These are phyloP conservation scores for Sakesphorus luctuosus DNA, from an alignment of 2,113 vertebrate species.

Conservation along the genomic window DNA sequence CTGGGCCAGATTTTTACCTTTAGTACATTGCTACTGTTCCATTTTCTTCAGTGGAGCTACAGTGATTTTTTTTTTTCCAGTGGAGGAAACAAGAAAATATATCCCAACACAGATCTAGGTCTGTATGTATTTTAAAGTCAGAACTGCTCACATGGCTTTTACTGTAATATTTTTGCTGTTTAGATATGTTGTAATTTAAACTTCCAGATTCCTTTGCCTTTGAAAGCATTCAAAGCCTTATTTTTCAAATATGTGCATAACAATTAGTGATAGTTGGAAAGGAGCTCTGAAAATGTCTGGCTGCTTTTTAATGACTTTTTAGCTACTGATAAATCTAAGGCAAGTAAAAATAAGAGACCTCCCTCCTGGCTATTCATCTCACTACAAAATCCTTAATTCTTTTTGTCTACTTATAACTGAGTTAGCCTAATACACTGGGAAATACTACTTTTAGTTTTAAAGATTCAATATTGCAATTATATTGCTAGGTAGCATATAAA, in stretches of 20 bases:
- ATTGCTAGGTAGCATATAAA: neutral
- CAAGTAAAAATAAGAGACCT: constrained; percentile 26
- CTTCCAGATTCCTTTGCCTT: neutral
- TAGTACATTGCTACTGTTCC: neutral
- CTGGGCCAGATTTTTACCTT: constrained; percentile 1
- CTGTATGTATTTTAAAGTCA: neutral
- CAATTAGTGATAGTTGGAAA: neutral
- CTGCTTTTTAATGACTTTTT: constrained; percentile 18
- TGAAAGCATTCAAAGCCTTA: neutral
- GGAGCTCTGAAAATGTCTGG: constrained; percentile 34
- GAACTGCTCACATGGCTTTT: neutral
- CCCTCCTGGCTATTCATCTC: neutral
- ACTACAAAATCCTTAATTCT: neutral
- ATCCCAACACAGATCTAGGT: neutral
- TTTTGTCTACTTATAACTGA: constrained; percentile 1
- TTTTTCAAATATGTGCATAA: neutral
- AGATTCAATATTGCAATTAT: neutral
- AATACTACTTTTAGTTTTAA: constrained; percentile 29
- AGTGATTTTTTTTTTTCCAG: constrained; percentile 39
- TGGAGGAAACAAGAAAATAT: neutral
- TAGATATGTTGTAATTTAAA: neutral
- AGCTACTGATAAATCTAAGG: constrained; percentile 52
- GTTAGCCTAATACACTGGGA: constrained; percentile 1
- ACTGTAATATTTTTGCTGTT: neutral
- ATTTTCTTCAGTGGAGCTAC: neutral